These are phyloP conservation scores for Tiliqua scincoides DNA, from an alignment of 2,113 vertebrate species.

Conservation along the genomic window DNA sequence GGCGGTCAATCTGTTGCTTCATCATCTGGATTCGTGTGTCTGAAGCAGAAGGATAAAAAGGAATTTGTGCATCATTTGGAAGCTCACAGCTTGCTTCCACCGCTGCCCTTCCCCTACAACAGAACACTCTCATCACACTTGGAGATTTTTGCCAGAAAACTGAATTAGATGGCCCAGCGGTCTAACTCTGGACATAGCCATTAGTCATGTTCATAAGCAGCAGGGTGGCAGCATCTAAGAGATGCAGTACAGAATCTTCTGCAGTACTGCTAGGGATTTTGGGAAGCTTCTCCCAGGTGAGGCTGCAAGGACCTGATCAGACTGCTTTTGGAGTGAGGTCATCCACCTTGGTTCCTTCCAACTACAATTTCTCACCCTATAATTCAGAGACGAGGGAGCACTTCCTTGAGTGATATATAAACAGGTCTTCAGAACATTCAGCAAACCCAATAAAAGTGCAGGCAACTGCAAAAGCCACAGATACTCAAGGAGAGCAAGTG, in stretches of 20 bases:
- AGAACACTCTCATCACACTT: not conserved
- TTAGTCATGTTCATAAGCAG: not conserved
- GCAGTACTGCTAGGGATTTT: not conserved
- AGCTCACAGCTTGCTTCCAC: not conserved
- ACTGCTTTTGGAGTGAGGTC: not conserved
- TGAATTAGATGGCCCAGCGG: not conserved
- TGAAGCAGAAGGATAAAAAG: slow-evolving; percentile 32
- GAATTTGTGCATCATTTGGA: not conserved
- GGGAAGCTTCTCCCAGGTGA: not conserved
- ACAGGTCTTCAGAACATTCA: not conserved
- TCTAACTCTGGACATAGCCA: not conserved
- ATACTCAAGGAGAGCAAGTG: accelerated
- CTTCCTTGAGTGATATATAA: too few species aligned
- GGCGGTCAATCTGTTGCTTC: slow-evolving; percentile 84
- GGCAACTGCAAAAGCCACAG: too few species aligned
- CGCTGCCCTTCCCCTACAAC: not conserved
- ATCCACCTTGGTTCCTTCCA: not conserved
- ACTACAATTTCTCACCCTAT: not conserved
- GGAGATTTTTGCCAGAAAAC: not conserved
- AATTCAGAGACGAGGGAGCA: too few species aligned
- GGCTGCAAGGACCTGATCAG: not conserved
- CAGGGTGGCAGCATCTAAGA: not conserved
- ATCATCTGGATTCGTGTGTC: slow-evolving; percentile 83
- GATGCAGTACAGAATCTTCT: too few species aligned
- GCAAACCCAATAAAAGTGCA: too few species aligned